Evolutionary conservation across 2,113 vertebrate species (phyloP), one percentile per base, ranked within the genome.

Genomic region (Microcebus griseorufus): DNA sequence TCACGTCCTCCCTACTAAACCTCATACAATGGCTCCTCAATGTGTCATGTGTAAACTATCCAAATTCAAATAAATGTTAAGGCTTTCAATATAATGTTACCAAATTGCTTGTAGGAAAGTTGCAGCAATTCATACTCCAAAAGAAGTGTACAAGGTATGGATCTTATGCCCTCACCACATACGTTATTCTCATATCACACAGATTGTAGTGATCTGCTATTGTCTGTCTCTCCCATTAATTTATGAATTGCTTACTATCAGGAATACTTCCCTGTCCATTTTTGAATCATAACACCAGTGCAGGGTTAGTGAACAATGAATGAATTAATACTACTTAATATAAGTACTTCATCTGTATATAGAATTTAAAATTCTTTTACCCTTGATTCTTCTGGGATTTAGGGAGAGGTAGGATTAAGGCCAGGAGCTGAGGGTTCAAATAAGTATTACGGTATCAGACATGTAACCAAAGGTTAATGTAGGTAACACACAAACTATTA

Each of bases 221-320:
- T 90, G 34, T 79, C 55, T 89, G 17, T 65, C 64, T 88, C 18
- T 87, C 14, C 10, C 18, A 90, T 32, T 95, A 79, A 90, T 90
- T 83, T 94, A 90, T 87, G 87, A 81, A 87, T 92, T 75, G 91
- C 37, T 72, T 96, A 53, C 73, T 76, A 58, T 88, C 9, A 80
- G 64, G 27, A 80, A 94, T 94, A 29, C 14, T 64, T 12, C 62
- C 39, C n/a, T 95, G 55, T 92, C 95, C 39, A 64, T 87, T 75
- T 88, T 88, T 82, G 62, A 42, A 72, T 92, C 37, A 78, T 72
- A 96, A 78, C 9, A 82, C 20, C 34, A 95, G 82, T 82, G 25
- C 62, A 86, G 39, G 48, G 42, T 42, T 90, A 45, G 9, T 80
- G 48, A 72, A 62, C 62, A 96, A 25, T 87, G 64, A 92, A 22